Evolutionary conservation across 2,797 vertebrate species (phyloP).

Genomic region (Phrynocephalus vlangalii): DNA sequence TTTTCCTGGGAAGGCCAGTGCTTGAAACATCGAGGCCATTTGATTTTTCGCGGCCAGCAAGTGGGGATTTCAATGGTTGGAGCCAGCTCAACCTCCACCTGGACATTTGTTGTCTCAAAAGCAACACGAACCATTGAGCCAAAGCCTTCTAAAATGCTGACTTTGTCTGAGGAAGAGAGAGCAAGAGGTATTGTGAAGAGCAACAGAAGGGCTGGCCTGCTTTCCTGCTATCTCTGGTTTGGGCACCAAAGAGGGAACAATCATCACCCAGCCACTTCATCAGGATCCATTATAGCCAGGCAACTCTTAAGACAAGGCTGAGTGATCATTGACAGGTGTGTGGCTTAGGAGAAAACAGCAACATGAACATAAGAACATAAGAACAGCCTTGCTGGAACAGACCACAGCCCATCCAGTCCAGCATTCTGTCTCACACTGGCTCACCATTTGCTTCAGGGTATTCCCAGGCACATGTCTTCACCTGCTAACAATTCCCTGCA

Average conservation of each 20-base stretch:
- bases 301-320: not conserved
- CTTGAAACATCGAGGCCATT: constrained; percentile 81
- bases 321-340: not conserved
- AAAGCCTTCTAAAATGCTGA: constrained; percentile 75
- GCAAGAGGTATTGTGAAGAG: not conserved
- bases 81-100: constrained; percentile 81
- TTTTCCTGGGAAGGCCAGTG: constrained; percentile 81
- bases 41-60: constrained; percentile 81
- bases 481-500: too few relatives aligned
- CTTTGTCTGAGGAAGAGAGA: constrained; percentile 72
- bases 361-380: not conserved
- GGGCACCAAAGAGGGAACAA: not conserved
- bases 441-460: too few relatives aligned
- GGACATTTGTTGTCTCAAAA: constrained; percentile 80
- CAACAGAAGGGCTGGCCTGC: not conserved
- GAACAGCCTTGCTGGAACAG: too few relatives aligned
- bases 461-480: too few relatives aligned
- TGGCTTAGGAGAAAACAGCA: not conserved
- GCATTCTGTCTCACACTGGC: too few relatives aligned
- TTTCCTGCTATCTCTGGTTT: not conserved
- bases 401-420: too few relatives aligned
- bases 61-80: constrained; percentile 83
- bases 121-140: constrained; percentile 76
- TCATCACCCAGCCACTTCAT: too few relatives aligned
- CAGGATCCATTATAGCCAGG: not conserved